Base-by-base conservation (phyloP, 1,140 invertebrate species). In the Drosophila ercepeae region DNA sequence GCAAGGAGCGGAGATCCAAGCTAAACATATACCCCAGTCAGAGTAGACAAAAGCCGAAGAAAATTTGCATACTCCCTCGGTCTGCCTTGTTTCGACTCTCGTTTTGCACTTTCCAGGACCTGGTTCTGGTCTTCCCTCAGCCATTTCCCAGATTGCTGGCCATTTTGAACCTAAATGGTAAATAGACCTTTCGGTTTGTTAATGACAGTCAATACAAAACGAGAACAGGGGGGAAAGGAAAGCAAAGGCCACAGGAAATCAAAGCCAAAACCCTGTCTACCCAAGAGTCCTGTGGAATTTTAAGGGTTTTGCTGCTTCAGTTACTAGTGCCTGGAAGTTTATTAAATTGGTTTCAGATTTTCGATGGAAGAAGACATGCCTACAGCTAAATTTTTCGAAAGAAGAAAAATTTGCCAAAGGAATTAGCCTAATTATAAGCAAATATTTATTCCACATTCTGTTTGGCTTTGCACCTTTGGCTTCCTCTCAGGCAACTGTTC, bases 31-130 rank as follows among this genome's bases (percentile, higher is more conserved):
- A 39, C 57, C 75, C 42, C 34, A 64, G 64, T n/a, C 41, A 59
- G 52, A 83, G 51, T 48, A 81, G 55, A 82, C 79, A 83, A 83
- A 72, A 71, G 57, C 58, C 27, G 8, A 41, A 41, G 52, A 67
- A 79, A 84, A 86, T 84, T 84, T 86, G 67, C 72, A 84, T 86
- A 67, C 61, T 50, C 41, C 51, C 53, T 36, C 16, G 16, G 50
- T 25, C 11, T 34, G 18, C 9, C 18, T 32, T 6, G 41, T 58
- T 48, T 51, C 54, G 39, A 8, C 39, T 70, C 46, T 57, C 36
- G 39, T 29, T 75, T 49, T 57, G 44, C 41, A 54, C 52, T 74
- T 73, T 55, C n/a, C 57, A 64, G 57, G 39, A 53, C 60, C 65
- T 64, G 32, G 36, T 13, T 21, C 65, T 64, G 32, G 36, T 13